Percentiles rank a stretch among this genome's conserved stretches.
phyloP scores from a whole-genome alignment of 2,797 vertebrate species.

The Rallus crepitans region DNA sequence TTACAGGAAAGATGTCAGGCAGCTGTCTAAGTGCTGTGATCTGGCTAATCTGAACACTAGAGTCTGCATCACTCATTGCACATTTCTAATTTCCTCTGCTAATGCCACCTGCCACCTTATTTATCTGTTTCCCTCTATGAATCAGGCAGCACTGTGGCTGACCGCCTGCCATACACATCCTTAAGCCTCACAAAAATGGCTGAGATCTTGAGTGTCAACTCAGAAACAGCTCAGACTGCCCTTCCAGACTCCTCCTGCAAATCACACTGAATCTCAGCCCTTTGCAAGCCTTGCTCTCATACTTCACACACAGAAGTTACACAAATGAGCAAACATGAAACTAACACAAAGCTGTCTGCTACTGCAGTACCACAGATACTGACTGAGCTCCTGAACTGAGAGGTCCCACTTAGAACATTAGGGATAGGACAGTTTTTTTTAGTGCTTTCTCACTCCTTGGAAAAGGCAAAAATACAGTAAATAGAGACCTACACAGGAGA shows the following conservation, averaged over 20 bases:
- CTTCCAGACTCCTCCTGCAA: neutral
- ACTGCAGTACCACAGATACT: neutral
- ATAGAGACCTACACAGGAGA: neutral
- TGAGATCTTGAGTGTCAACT: neutral
- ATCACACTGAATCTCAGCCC: neutral
- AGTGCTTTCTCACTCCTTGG: neutral
- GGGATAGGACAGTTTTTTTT: too few species aligned
- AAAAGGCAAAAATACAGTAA: neutral
- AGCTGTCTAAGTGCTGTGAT: too few species aligned
- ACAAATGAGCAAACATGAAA: neutral
- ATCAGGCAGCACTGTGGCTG: neutral
- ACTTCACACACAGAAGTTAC: too few species aligned
- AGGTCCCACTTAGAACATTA: fast-evolving
- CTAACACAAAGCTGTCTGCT: neutral
- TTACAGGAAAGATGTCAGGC: neutral
- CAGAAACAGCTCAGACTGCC: neutral
- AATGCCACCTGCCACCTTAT: neutral
- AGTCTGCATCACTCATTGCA: neutral
- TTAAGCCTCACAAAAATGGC: neutral
- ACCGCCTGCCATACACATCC: neutral
- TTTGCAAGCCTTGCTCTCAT: neutral
- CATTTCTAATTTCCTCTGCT: neutral
- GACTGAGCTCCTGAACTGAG: neutral
- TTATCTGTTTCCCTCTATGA: neutral
- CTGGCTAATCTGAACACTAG: neutral